Evolutionary conservation across 2,888 invertebrate species (phyloP), one percentile per base, ranked within the genome.

Genomic region (Teleogryllus oceanicus): DNA sequence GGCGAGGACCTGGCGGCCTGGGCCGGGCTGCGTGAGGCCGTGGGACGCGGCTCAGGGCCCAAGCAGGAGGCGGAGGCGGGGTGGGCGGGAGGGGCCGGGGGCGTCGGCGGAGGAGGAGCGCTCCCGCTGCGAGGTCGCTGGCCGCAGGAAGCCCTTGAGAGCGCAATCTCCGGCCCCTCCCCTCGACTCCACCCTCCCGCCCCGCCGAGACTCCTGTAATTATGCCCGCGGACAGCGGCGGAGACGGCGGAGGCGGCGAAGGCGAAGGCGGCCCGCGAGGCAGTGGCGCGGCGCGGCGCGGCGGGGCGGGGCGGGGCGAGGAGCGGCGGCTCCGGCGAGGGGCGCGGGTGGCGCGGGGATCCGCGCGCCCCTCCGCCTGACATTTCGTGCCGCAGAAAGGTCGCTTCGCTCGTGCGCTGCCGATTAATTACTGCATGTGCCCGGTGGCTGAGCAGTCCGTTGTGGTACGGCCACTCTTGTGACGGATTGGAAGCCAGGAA

Each of bases 91-190:
- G 13, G 13, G 62, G 62, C 2, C 8, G 62, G 62, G 62, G n/a
- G 62, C 62, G 62, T 13, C 62, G 62, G 11, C 62, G 62, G n/a
- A 62, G 62, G 62, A 62, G 62, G 62, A 13, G 62, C 13, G 62
- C 62, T 37, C 37, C 37, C 37, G n/a, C n/a, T 18, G 62, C 62
- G 62, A 62, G 62, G 62, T 62, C 62, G 62, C 62, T 62, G 62
- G 8, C 62, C 62, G 62, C 62, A 62, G 62, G 62, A 62, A 62
- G n/a, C 62, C n/a, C 62, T 62, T 62, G 62, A 62, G 62, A 62
- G 62, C 62, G 62, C 62, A 62, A 62, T 62, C 62, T 62, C 62
- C 62, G 62, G 62, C 62, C n/a, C 62, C 62, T 62, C 62, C 62
- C 13, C 62, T 62, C 62, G 3, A 13, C 62, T 62, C 62, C 62